These are phyloP conservation scores for Wasmannia auropunctata DNA, from an alignment of 1,140 invertebrate species.

Conservation along the genomic window DNA sequence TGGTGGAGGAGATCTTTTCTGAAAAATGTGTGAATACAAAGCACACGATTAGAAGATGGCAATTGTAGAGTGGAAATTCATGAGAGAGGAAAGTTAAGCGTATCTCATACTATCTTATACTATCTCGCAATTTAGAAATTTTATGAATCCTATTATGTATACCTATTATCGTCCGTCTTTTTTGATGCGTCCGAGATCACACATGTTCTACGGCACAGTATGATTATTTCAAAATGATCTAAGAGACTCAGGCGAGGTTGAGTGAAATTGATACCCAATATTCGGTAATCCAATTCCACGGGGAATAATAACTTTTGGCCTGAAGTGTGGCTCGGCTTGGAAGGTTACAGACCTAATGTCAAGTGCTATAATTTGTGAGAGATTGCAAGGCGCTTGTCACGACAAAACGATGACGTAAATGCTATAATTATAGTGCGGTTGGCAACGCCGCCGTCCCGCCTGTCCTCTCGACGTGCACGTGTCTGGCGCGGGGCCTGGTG, in stretches of 20 bases:
- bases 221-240: neutral
- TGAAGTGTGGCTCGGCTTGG: neutral
- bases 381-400: conserved; percentile 29
- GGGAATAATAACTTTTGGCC: neutral
- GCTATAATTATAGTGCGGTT: conserved; percentile 53
- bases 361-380: conserved; percentile 36
- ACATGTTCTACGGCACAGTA: neutral
- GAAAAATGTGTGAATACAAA: neutral
- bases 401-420: conserved; percentile 26
- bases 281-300: neutral
- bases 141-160: neutral
- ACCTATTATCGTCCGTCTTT: neutral
- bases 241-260: neutral
- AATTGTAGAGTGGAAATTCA: neutral
- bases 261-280: neutral
- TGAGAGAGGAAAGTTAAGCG: neutral
- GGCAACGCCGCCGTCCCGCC: conserved; percentile 1
- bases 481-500: conserved; percentile 11
- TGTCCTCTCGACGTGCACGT: conserved; percentile 36
- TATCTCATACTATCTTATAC: too few relatives aligned
- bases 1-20: neutral
- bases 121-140: neutral
- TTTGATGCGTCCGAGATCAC: too few relatives aligned
- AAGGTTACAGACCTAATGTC: conserved; percentile 24
- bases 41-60: neutral